Evolutionary conservation across 2,797 vertebrate genomes (phyloP), one percentile per base, ranked within the genome.

Genomic region (Hydrocynus forskahlii): DNA sequence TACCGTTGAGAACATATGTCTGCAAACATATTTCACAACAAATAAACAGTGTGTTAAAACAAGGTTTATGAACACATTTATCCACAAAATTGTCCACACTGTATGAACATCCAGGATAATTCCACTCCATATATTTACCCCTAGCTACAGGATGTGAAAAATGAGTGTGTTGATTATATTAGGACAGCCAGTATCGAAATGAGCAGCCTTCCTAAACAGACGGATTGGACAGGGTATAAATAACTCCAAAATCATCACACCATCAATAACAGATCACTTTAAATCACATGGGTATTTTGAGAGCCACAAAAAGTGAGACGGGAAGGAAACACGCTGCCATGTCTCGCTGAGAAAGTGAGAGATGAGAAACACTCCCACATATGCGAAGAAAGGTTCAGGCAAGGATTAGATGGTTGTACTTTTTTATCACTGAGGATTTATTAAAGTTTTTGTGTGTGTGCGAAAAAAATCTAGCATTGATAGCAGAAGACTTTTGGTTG

Each of bases 231-330:
- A 60, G 29, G 10, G 48, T 63, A 83, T 81, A 55, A 79, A 79
- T 82, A 69, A 48, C 81, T 82, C 68, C 78, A 55, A 81, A 69
- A 63, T 75, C 25, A 87, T 83, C 80, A 71, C 55, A 79, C 75
- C 57, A 83, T 81, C 68, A 79, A 59, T 78, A 84, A 81, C 68
- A 83, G 62, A 78, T 68, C 35, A 40, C 54, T 83, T 74, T 81
- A 77, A 81, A 76, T 80, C 80, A 72, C 57, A 19, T 63, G 62
- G 38, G 52, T 81, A 72, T 82, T 84, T 86, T 35, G 54, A 63
- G 75, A 78, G 43, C 54, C 50, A 63, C 48, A 54, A 38, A 75
- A 63, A 55, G 66, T 78, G 60, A 57, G 57, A 64, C 19, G 21
- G 48, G 68, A 82, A 21, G 62, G 69, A 81, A 78, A 77, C 77